phyloP scores from a whole-genome alignment of 2,888 invertebrate species.

The Melanotus villosus region DNA sequence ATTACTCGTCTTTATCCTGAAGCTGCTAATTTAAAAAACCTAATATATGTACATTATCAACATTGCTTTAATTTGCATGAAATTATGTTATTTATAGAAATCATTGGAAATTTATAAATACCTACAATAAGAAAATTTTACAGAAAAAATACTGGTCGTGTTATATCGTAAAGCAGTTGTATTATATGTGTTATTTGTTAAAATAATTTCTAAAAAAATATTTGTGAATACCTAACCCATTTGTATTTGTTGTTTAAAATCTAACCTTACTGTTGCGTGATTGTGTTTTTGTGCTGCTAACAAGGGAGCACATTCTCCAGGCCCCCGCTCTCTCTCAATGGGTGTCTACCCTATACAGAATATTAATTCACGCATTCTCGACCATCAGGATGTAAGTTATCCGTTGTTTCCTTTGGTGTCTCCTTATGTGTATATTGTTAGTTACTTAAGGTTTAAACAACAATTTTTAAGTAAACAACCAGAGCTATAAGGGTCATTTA shows the following conservation, averaged over 20 bases:
- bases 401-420: conserved; percentile 3
- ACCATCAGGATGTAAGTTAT: conserved; percentile 90
- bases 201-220: neutral
- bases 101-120: conserved; percentile 27
- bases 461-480: neutral
- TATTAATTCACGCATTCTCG: conserved; percentile 89
- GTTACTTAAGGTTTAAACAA: neutral
- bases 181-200: conserved; percentile 27
- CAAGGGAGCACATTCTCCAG: conserved; percentile 93
- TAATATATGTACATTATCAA: conserved; percentile 4
- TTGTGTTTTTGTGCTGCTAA: conserved; percentile 74
- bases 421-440: neutral
- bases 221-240: conserved; percentile 14
- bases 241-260: conserved; percentile 36
- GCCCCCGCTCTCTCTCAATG: conserved; percentile 91
- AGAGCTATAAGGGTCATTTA: neutral
- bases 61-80: conserved; percentile 25
- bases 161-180: conserved; percentile 24
- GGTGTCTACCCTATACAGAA: conserved; percentile 92
- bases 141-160: neutral
- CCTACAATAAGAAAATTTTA: neutral
- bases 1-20: neutral
- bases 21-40: conserved; percentile 19
- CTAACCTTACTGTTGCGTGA: conserved; percentile 69
- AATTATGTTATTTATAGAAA: conserved; percentile 34